Evolutionary conservation across 2,797 vertebrate species (phyloP).

Genomic region (Crax fasciolata): DNA sequence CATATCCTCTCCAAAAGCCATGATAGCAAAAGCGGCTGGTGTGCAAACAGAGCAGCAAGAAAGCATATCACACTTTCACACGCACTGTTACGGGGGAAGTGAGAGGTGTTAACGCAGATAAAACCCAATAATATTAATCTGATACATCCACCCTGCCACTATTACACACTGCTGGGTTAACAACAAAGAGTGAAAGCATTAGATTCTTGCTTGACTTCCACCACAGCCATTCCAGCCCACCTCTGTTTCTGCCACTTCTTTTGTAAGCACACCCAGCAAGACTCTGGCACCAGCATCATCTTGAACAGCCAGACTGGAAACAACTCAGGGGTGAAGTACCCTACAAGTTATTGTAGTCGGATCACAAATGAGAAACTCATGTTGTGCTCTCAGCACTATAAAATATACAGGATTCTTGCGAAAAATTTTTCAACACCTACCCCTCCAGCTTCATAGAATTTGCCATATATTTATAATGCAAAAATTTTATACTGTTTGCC

Average conservation of each 20-base stretch:
- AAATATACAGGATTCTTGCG: neutral
- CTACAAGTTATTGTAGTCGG: neutral
- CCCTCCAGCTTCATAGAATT: neutral
- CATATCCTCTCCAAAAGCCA: neutral
- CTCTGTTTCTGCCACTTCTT: neutral
- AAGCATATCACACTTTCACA: neutral
- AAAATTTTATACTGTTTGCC: neutral
- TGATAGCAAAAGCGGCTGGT: neutral
- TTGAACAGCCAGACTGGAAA: neutral
- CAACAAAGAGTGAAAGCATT: neutral
- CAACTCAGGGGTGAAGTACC: neutral
- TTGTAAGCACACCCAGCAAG: neutral
- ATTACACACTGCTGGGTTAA: neutral
- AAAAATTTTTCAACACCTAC: neutral
- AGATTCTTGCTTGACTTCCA: neutral
- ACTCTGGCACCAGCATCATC: neutral
- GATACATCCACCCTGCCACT: neutral
- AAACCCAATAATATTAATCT: neutral
- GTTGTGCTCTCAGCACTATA: neutral
- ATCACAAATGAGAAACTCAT: conserved; percentile 2
- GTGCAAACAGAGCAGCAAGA: neutral
- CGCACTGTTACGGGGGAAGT: neutral
- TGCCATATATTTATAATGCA: neutral
- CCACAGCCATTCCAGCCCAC: neutral
- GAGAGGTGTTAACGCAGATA: neutral